Conservation (phyloP, 2,797 vertebrate species). For the Gobionotothen gibberifrons region DNA sequence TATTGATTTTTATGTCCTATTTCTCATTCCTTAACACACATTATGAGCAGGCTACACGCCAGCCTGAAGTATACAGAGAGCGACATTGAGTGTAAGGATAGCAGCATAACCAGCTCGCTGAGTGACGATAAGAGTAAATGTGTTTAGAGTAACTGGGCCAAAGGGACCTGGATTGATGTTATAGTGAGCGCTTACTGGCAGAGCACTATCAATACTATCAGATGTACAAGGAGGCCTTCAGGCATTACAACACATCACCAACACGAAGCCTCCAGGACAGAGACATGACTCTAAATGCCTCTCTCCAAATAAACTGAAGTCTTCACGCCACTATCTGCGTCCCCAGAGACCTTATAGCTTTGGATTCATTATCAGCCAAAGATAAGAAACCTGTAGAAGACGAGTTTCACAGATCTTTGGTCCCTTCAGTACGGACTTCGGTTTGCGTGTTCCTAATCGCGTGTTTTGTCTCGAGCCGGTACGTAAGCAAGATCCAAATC, state of each 20-base stretch:
- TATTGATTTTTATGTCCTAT: constrained; percentile 17
- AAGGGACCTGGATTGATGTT: constrained; percentile 63
- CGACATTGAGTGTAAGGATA: constrained; percentile 46
- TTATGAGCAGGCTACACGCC: constrained; percentile 25
- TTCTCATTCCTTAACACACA: constrained; percentile 25
- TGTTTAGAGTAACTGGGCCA: constrained; percentile 74
- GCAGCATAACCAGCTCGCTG: constrained; percentile 45
- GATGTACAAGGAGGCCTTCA: constrained; percentile 58
- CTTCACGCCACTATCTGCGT: constrained; percentile 52
- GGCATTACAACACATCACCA: constrained; percentile 54
- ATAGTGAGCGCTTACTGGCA: constrained; percentile 62
- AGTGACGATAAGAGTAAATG: constrained; percentile 71
- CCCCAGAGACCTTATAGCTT: constrained; percentile 65
- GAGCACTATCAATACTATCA: constrained; percentile 68
- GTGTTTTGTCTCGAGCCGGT: constrained; percentile 38
- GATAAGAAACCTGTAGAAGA: constrained; percentile 57
- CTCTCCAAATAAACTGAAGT: constrained; percentile 52
- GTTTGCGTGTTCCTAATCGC: constrained; percentile 25
- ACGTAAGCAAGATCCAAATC: constrained; percentile 64
- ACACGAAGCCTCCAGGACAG: constrained; percentile 38
- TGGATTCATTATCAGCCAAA: constrained; percentile 64
- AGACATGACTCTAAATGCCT: constrained; percentile 36
- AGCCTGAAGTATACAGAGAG: constrained; percentile 46
- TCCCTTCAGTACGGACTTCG: constrained; percentile 47
- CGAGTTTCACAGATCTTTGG: constrained; percentile 50